Percentiles rank a stretch among this genome's conserved stretches.
phyloP scores from a whole-genome alignment of 1,140 invertebrate genomes.

The Adoxophyes honmai region DNA sequence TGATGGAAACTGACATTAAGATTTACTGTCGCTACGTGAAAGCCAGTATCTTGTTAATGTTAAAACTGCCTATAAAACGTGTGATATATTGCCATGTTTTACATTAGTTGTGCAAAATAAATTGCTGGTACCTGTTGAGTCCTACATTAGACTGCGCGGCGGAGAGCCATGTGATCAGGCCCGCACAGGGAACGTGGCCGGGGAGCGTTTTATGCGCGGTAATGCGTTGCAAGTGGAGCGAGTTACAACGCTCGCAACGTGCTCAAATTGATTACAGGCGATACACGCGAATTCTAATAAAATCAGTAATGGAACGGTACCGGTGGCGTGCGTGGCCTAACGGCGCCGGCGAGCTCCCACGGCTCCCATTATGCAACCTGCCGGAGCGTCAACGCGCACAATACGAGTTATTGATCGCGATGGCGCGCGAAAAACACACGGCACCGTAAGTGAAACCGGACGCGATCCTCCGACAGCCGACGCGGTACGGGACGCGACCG shows the following conservation, averaged over 20 bases:
- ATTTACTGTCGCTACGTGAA: too few species aligned
- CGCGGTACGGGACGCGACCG: neutral
- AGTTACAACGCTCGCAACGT: slow-evolving; percentile 43
- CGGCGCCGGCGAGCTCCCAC: slow-evolving; percentile 60
- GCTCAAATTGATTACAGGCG: slow-evolving; percentile 65
- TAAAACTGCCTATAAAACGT: slow-evolving; percentile 23
- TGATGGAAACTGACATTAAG: too few species aligned
- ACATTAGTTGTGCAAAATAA: neutral
- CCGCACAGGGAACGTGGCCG: slow-evolving; percentile 39
- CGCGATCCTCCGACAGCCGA: slow-evolving; percentile 32
- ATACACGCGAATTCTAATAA: slow-evolving; percentile 75
- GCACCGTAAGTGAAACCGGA: slow-evolving; percentile 54
- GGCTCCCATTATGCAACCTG: slow-evolving; percentile 66
- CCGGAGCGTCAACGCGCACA: slow-evolving; percentile 46
- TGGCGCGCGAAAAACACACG: slow-evolving; percentile 46
- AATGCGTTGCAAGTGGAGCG: slow-evolving; percentile 54
- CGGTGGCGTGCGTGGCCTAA: slow-evolving; percentile 70
- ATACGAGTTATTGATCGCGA: slow-evolving; percentile 50
- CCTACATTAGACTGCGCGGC: slow-evolving; percentile 15
- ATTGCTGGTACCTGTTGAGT: slow-evolving; percentile 21
- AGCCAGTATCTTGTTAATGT: slow-evolving; percentile 8
- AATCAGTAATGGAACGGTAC: slow-evolving; percentile 74
- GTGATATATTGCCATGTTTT: slow-evolving; percentile 22
- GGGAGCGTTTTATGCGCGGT: slow-evolving; percentile 49
- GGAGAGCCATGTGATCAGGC: slow-evolving; percentile 37